Evolutionary conservation across 2,888 invertebrate genomes (phyloP).

Genomic region (Metellina segmentata): DNA sequence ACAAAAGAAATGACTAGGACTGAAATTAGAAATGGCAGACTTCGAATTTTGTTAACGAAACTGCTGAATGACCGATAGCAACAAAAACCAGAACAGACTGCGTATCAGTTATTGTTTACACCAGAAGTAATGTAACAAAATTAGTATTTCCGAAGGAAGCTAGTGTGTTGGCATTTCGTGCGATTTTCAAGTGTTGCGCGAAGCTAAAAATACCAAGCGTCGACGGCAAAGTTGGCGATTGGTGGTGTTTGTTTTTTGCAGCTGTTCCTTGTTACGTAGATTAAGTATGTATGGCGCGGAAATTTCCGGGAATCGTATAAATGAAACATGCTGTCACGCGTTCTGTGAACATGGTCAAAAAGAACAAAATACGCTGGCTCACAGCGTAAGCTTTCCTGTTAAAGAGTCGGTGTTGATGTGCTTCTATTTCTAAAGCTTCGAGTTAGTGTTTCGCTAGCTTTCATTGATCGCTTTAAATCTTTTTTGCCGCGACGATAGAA

Average conservation of each 20-base stretch:
- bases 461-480: background rate
- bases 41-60: too few species aligned
- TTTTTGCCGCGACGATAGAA: too few species aligned
- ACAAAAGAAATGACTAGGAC: too few species aligned
- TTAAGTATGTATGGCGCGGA: background rate
- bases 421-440: background rate
- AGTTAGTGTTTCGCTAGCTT: background rate
- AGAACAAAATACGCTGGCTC: background rate
- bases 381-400: background rate
- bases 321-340: background rate
- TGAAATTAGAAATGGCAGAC: too few species aligned
- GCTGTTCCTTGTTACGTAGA: conserved; percentile 1
- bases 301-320: background rate
- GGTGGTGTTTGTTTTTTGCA: background rate
- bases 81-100: too few species aligned
- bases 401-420: background rate
- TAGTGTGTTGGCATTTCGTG: background rate
- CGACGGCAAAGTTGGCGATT: background rate
- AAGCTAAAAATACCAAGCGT: background rate
- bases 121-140: too few species aligned
- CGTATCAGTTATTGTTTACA: too few species aligned
- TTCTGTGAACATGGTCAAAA: background rate
- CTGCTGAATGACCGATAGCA: too few species aligned
- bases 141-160: background rate
- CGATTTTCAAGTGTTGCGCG: background rate